phyloP scores from a whole-genome alignment of 2,113 vertebrate species.

The Pionites leucogaster region DNA sequence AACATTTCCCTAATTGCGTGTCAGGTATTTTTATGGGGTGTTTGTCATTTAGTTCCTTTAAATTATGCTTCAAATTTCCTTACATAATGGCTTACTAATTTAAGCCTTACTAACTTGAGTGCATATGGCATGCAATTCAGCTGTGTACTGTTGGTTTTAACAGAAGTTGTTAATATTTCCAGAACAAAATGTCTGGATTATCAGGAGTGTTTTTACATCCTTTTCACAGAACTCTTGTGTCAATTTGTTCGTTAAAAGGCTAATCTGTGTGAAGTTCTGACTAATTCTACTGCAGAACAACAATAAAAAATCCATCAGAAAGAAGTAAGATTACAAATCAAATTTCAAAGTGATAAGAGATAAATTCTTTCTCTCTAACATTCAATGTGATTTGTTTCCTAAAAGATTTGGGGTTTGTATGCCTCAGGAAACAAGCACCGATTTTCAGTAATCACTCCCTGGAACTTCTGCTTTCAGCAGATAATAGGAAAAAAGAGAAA shows the following conservation, averaged over 20 bases:
- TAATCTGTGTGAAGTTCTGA: background rate
- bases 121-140: background rate
- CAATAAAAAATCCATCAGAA: background rate
- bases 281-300: background rate
- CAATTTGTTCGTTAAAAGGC: background rate
- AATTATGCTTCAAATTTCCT: slow-evolving; percentile 20
- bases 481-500: background rate
- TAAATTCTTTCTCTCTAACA: background rate
- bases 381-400: background rate
- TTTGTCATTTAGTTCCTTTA: slow-evolving; percentile 7
- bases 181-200: slow-evolving; percentile 20
- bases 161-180: background rate
- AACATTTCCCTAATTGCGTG: background rate
- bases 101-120: background rate
- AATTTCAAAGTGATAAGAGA: background rate
- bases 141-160: background rate
- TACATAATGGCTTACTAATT: slow-evolving; percentile 30
- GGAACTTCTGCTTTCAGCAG: background rate
- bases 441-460: background rate
- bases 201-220: background rate
- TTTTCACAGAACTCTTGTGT: background rate
- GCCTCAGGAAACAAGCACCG: background rate
- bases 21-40: slow-evolving; percentile 10
- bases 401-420: background rate
- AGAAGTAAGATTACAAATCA: background rate